phyloP scores from a whole-genome alignment of 2,113 vertebrate genomes.

The Monarcha castaneiventris region DNA sequence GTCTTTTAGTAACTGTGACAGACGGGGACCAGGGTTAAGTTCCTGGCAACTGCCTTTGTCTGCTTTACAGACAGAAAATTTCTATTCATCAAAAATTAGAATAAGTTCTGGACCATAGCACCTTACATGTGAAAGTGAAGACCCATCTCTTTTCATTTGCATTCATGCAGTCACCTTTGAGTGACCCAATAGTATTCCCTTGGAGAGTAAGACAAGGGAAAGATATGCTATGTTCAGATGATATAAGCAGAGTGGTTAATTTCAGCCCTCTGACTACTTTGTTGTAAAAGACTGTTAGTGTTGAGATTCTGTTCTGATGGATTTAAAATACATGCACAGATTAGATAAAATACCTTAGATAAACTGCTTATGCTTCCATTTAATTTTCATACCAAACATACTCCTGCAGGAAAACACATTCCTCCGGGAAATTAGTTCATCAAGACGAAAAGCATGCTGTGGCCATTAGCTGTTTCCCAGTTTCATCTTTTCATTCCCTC shows the following conservation, averaged over 20 bases:
- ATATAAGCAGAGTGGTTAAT: background rate
- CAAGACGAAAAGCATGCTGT: background rate
- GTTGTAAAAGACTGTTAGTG: background rate
- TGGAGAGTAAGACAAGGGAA: background rate
- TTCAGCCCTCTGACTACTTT: background rate
- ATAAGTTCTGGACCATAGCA: background rate
- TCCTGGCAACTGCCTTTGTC: background rate
- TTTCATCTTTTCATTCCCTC: background rate
- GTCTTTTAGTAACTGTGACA: background rate
- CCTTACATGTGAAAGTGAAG: background rate
- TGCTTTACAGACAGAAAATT: background rate
- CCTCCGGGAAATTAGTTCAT: background rate
- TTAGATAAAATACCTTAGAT: conserved; percentile 49
- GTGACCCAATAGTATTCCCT: background rate
- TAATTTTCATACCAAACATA: conserved; percentile 37
- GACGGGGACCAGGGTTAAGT: background rate
- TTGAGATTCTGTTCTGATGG: background rate
- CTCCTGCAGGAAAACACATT: conserved; percentile 21
- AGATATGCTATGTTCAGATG: background rate
- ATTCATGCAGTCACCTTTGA: background rate
- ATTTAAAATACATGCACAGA: background rate
- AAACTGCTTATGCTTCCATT: conserved; percentile 8
- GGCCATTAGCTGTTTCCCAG: background rate
- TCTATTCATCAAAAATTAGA: background rate
- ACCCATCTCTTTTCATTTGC: background rate